Percentiles rank a stretch among this genome's conserved stretches.
Evolutionary conservation across 1,140 invertebrate species (phyloP).

Genomic region (Amyelois transitella): DNA sequence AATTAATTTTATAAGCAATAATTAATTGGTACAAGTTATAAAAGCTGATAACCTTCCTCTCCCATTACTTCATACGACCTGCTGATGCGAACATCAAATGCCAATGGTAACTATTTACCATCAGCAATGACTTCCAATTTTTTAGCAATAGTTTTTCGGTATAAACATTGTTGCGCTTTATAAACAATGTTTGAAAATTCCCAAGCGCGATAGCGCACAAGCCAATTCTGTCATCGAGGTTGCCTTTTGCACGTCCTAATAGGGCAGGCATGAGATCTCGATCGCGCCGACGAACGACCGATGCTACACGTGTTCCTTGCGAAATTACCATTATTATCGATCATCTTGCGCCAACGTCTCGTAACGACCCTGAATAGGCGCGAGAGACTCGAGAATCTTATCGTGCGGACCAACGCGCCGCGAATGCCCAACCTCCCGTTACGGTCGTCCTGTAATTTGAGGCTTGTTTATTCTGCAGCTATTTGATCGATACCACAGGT

Average conservation of each 20-base stretch:
- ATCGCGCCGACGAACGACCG: slow-evolving; percentile 35
- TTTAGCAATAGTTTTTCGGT: background rate
- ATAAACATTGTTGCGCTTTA: slow-evolving; percentile 1
- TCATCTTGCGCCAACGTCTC: slow-evolving; percentile 52
- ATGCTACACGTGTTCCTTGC: slow-evolving; percentile 57
- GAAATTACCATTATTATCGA: slow-evolving; percentile 72
- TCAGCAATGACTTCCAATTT: no score
- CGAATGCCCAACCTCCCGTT: slow-evolving; percentile 27
- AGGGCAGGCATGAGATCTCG: slow-evolving; percentile 46
- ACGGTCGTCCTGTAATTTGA: slow-evolving; percentile 30
- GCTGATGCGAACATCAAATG: no score
- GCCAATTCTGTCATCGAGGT: slow-evolving; percentile 31
- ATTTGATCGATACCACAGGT: slow-evolving; percentile 1
- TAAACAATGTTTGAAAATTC: slow-evolving; percentile 13
- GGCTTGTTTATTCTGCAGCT: slow-evolving; percentile 26
- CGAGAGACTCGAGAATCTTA: slow-evolving; percentile 36
- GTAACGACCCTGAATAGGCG: slow-evolving; percentile 62
- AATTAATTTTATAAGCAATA: no score
- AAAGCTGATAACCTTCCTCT: no score
- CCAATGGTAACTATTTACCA: no score
- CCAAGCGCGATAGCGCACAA: slow-evolving; percentile 9
- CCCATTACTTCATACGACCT: no score
- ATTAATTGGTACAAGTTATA: no score
- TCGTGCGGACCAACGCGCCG: slow-evolving; percentile 16
- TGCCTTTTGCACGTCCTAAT: slow-evolving; percentile 48